phyloP scores from a whole-genome alignment of 2,113 vertebrate species.

The Menura novaehollandiae region DNA sequence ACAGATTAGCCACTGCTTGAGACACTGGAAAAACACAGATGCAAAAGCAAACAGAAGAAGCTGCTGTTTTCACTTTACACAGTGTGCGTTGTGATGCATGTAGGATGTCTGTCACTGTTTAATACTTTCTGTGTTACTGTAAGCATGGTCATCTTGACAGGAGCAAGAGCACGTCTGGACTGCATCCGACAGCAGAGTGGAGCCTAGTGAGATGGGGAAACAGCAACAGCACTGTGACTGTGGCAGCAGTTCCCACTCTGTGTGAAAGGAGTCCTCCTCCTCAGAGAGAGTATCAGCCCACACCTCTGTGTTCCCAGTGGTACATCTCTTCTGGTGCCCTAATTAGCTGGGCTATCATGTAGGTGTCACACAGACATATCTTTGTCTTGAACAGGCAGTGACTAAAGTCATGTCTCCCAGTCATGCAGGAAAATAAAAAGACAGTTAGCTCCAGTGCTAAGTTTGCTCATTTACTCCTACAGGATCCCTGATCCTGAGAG shows the following conservation, averaged over 20 bases:
- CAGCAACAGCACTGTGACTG: neutral
- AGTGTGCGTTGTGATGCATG: neutral
- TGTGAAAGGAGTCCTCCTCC: neutral
- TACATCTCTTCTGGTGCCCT: neutral
- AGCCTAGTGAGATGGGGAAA: neutral
- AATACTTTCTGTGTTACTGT: neutral
- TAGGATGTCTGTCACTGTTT: neutral
- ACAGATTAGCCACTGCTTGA: neutral
- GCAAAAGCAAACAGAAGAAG: neutral
- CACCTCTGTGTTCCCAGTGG: neutral
- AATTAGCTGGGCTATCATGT: neutral
- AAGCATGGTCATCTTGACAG: neutral
- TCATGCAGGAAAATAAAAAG: neutral
- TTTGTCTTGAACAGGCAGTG: neutral
- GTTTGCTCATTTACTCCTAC: neutral
- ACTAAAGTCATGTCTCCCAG: neutral
- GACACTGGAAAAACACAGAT: neutral
- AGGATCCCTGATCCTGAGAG: neutral
- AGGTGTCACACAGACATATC: neutral
- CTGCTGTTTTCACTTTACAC: neutral
- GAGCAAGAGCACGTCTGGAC: neutral
- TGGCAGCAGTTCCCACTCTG: neutral
- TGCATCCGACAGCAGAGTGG: rapidly evolving
- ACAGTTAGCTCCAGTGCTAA: neutral
- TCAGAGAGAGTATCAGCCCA: neutral